A percentile compares a stretch with the other conserved stretches of the same genome.
Evolutionary conservation across 1,140 invertebrate species (phyloP).

Genomic region (Ips typographus): DNA sequence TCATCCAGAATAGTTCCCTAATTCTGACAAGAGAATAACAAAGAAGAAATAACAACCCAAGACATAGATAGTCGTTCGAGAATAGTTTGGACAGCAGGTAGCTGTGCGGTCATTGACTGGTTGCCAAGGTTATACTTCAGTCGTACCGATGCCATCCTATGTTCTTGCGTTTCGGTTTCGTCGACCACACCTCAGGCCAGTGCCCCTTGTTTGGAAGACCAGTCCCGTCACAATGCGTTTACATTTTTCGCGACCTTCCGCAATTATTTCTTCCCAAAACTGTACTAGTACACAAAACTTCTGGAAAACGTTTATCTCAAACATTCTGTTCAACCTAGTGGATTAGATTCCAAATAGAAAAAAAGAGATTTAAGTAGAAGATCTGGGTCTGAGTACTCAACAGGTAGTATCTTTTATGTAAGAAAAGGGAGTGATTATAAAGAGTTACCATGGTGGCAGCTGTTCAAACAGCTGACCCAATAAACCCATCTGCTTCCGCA

Average conservation of each 20-base stretch:
- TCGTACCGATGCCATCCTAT: conserved; percentile 21
- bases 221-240: conserved; percentile 11
- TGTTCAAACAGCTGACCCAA: conserved; percentile 16
- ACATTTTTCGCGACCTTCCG: conserved; percentile 18
- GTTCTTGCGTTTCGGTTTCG: conserved; percentile 23
- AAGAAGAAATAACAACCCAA: conserved; percentile 13
- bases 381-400: neutral
- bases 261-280: conserved; percentile 11
- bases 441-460: conserved; percentile 2
- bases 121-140: conserved; percentile 27
- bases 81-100: conserved; percentile 24
- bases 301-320: neutral
- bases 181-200: conserved; percentile 27
- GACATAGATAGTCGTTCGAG: conserved; percentile 15
- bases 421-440: conserved; percentile 8
- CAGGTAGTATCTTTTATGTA: conserved; percentile 9
- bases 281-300: neutral
- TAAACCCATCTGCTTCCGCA: conserved; percentile 14
- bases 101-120: conserved; percentile 24
- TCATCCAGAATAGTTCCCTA: neutral
- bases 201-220: conserved; percentile 17
- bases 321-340: neutral
- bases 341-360: neutral
- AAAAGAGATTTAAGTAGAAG: no score
- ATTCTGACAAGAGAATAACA: conserved; percentile 12